Evolutionary conservation across 2,888 invertebrate genomes (phyloP), one percentile per base, ranked within the genome.

Genomic region (Listrodromus nycthemerus): DNA sequence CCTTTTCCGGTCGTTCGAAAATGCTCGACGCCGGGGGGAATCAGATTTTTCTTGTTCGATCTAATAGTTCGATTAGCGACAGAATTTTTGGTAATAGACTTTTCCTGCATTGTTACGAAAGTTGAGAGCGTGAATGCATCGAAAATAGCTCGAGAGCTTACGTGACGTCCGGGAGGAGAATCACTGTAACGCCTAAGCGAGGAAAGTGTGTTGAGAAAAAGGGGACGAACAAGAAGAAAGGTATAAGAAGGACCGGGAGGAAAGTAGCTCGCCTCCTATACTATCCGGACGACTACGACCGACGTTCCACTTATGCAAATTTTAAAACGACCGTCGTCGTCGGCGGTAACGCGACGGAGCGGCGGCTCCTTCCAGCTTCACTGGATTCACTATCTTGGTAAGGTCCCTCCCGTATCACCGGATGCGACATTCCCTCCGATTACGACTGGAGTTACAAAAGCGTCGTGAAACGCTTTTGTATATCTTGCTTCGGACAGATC

Each of bases 231-330:
- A 61, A 67, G 52, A 52, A 66, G 30, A 66, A 66, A 66, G 16
- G 69, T 30, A 63, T 37, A 71, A 41, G 63, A 52, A 65, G 41
- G 71, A 37, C 65, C 41, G 52, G 71, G 6, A 79, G 79, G 41
- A 65, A 71, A 65, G 79, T 71, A 67, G 45, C 58, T 69, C 41
- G 37, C 1, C 69, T 69, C 58, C 33, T 37, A 52, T 63, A 50
- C 71, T 73, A 30, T 45, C 27, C 58, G 48, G 66, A 80, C 73
- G 66, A 73, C 79, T 80, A 73, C 73, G 21, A 80, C 45, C 79
- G 79, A 58, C 79, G 79, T 80, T 80, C 79, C 79, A 80, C 79
- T 80, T 80, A 80, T 80, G 79, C 79, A 80, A 80, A 80, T 80
- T 80, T 70, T 66, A 45, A 80, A 73, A 80, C 79, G 79, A 80